Conservation (phyloP, 2,797 vertebrate species). For the Anas bahamensis region DNA sequence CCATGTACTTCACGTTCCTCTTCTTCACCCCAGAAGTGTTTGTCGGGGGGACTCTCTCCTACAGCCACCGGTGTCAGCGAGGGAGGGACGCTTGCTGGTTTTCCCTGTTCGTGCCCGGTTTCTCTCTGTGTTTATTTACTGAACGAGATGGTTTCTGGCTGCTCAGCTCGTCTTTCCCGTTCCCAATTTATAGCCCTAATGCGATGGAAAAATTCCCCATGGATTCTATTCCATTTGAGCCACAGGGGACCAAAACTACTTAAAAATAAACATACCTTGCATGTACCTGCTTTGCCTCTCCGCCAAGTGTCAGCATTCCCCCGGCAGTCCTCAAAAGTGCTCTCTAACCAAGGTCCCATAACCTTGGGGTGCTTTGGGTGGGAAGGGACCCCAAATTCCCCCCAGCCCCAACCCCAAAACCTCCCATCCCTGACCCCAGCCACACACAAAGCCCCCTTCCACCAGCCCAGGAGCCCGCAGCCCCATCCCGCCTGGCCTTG, state of each 20-base stretch:
- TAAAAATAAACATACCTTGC: background rate
- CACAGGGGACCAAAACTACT: background rate
- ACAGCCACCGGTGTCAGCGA: background rate
- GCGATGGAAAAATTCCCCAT: fast-evolving
- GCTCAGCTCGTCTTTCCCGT: background rate
- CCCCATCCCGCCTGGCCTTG: too few relatives aligned
- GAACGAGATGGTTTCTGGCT: background rate
- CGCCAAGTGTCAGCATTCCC: background rate
- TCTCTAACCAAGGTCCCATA: background rate
- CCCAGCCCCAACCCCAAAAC: too few relatives aligned
- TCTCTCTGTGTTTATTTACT: background rate
- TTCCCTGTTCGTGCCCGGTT: background rate
- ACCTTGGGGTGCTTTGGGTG: background rate
- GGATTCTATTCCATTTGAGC: background rate
- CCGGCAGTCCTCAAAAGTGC: background rate
- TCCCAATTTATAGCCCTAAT: background rate
- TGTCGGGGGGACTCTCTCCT: background rate
- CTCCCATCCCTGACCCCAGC: background rate
- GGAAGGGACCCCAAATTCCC: background rate
- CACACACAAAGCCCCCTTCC: too few relatives aligned
- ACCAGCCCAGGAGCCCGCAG: too few relatives aligned
- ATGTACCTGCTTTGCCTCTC: fast-evolving
- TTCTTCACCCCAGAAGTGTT: background rate
- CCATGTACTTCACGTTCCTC: background rate
- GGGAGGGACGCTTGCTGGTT: background rate